phyloP scores from a whole-genome alignment of 2,888 invertebrate genomes.

The Sphaeridia pumilis region DNA sequence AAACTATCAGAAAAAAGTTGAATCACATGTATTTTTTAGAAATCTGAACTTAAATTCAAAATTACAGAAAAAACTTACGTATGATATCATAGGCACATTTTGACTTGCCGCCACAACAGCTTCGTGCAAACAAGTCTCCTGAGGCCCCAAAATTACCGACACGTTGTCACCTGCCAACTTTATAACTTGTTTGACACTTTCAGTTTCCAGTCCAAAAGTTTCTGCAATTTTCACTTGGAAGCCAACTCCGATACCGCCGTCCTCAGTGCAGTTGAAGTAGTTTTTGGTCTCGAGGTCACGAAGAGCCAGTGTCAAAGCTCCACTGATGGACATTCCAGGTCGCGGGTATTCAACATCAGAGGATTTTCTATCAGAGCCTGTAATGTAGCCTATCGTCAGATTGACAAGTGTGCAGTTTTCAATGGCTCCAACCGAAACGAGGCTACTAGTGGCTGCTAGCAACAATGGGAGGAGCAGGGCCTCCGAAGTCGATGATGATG shows the following conservation, averaged over 20 bases:
- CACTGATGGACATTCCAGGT: conserved; percentile 61
- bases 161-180: conserved; percentile 71
- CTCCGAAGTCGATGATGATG: too few species aligned
- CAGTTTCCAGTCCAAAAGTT: conserved; percentile 78
- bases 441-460: too few species aligned
- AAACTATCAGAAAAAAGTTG: conserved; percentile 51
- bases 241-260: conserved; percentile 18
- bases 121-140: conserved; percentile 84
- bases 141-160: conserved; percentile 78
- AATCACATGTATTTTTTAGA: background rate
- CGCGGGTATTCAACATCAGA: conserved; percentile 68
- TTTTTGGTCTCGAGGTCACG: conserved; percentile 52
- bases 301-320: conserved; percentile 76
- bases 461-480: too few species aligned
- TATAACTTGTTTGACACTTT: conserved; percentile 74
- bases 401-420: background rate
- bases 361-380: conserved; percentile 65
- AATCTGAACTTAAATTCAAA: background rate
- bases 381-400: conserved; percentile 58
- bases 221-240: conserved; percentile 53
- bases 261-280: conserved; percentile 30
- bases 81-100: conserved; percentile 91
- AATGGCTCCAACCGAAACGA: too few species aligned
- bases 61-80: conserved; percentile 55
- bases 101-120: conserved; percentile 87